Base-by-base conservation (phyloP, 2,888 invertebrate species). In the Entomobrya proxima region DNA sequence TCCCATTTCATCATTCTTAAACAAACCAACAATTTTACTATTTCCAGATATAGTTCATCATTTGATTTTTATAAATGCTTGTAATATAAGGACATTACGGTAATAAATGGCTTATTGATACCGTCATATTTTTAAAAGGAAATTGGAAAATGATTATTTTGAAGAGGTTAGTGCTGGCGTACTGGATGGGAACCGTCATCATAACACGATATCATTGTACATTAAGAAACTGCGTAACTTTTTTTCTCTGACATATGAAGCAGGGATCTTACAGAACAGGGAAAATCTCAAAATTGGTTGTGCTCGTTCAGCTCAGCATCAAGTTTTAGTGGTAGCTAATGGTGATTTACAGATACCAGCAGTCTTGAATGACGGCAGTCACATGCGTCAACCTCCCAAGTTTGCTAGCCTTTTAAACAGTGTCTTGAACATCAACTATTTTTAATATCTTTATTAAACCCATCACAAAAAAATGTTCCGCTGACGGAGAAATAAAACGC, bases 361-460 rank as follows among this genome's bases (percentile, higher is more conserved):
- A 58, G n/a, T n/a, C n/a, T 58, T n/a, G 27, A 58, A 30, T 58
- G 58, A 5, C 58, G 52, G 52, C 52, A 52, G 27, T 58, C n/a
- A 27, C 58, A 58, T 30, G 11, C 58, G 58, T 58, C 58, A 58
- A 30, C 27, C 58, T 58, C 30, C 9, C 58, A 58, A n/a, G 30
- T 58, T n/a, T n/a, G n/a, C n/a, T 58, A 52, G 27, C 21, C 13
- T 58, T 58, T 30, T 58, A 58, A 58, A 58, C 58, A 58, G 30
- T n/a, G n/a, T 58, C 9, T 15, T 58, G 58, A 58, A 30, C 58
- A 58, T 30, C 58, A 21, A 58, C 58, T 58, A 58, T 58, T 58
- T 52, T 58, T 58, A 58, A 58, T 58, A 58, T 58, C 58, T 58
- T 58, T 58, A 58, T 58, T 58, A 30, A 24, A 58, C 15, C 58